Base-by-base conservation (phyloP, 2,888 invertebrate species). In the Andrena dorsata region DNA sequence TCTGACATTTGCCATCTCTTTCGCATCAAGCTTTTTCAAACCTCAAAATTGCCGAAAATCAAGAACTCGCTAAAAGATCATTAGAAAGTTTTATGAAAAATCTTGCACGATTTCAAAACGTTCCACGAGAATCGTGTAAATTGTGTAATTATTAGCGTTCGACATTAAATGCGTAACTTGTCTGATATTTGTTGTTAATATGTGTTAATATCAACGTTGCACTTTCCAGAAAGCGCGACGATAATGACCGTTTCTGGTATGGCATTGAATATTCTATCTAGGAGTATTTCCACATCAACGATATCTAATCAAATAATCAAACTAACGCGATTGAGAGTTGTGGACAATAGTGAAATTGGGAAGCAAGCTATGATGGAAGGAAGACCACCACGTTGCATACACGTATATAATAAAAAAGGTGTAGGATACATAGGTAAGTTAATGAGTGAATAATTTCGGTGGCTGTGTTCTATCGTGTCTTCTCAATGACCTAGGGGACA, bases 311-410 rank as follows among this genome's bases (percentile, higher is more conserved):
- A 97, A 94, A 97, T 98, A 65, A 95, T 96, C 56, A 96, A 97
- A 92, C 91, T 98, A 86, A 96, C 97, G 1, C 95, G 98, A 66
- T 94, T 99, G 20, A 95, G 98, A 90, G 98, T 99, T 6, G 99
- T 99, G 2, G 99, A 99, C 94, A 99, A 99, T 94, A 98, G 98
- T 74, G 97, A 97, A 87, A 96, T 99, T 80, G 99, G 99, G 49
- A 98, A 98, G 93, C 96, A 97, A 92, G 99, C 99, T 1, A 98
- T 98, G 97, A 96, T 97, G 1, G 98, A 98, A 92, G 99, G 99
- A 64, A 98, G 97, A 94, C 98, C 99, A 13, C 98, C 99, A 0
- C 97, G 96, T 93, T 96, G 97, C 90, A 99, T 99, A 91, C 98
- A 99, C 92, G 96, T 99, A 76, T 99, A 99, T 92, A 99, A 98